Percentiles rank a stretch among this genome's conserved stretches.
These are phyloP conservation scores for Tolypeutes matacus DNA, from an alignment of 2,797 vertebrate genomes.

Conservation along the genomic window DNA sequence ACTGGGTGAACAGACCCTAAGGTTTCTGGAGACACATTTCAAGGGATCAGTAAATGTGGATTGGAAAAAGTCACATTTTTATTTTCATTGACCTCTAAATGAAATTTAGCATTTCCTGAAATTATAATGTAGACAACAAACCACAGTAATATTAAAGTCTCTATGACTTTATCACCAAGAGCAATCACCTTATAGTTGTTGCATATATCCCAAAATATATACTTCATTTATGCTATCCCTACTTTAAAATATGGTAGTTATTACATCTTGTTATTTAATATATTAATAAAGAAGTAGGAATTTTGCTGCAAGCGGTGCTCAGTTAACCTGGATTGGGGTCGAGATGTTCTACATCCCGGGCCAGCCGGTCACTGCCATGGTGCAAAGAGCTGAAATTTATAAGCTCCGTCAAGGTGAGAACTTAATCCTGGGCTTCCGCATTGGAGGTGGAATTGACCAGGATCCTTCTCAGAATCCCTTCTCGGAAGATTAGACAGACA, in stretches of 20 bases:
- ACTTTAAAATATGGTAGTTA: neutral
- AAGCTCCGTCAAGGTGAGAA: too few relatives aligned
- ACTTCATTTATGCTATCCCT: neutral
- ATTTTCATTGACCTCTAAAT: slow-evolving; percentile 18
- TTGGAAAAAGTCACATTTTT: neutral
- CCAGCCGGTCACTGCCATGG: too few relatives aligned
- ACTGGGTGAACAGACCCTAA: neutral
- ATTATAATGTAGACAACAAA: neutral
- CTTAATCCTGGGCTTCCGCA: too few relatives aligned
- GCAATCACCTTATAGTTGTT: neutral
- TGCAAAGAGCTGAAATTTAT: too few relatives aligned
- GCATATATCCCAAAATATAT: slow-evolving; percentile 18
- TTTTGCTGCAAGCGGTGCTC: too few relatives aligned
- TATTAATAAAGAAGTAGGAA: neutral
- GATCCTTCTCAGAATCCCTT: too few relatives aligned
- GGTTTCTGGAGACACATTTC: neutral
- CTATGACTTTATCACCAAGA: neutral
- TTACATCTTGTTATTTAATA: neutral
- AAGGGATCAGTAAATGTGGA: neutral
- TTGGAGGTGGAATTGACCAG: too few relatives aligned
- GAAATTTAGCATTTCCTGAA: neutral
- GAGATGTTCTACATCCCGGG: too few relatives aligned
- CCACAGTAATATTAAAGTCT: neutral
- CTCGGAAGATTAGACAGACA: too few relatives aligned
- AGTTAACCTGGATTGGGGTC: too few relatives aligned